These are phyloP conservation scores for Antidorcas marsupialis DNA, from an alignment of 2,113 vertebrate genomes.

Conservation along the genomic window DNA sequence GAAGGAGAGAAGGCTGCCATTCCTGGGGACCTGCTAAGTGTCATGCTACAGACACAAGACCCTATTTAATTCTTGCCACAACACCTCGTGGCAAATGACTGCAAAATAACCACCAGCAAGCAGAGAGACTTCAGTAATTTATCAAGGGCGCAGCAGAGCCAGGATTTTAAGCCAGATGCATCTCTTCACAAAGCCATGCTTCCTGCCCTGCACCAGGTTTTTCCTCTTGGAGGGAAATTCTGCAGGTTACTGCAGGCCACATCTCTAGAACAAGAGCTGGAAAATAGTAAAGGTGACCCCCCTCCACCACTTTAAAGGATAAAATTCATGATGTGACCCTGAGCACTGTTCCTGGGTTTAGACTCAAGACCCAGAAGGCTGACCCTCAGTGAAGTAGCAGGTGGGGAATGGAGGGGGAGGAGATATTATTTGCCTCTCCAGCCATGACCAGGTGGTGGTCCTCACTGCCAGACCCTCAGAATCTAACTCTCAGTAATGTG, in stretches of 20 bases:
- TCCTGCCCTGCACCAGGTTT: accelerated
- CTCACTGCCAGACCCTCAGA: background rate
- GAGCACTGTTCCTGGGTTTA: background rate
- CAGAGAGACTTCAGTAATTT: background rate
- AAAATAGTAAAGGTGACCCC: background rate
- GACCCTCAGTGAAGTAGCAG: background rate
- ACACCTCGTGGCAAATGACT: background rate
- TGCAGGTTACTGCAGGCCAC: background rate
- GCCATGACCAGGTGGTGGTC: background rate
- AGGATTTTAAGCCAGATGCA: background rate
- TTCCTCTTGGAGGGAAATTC: background rate
- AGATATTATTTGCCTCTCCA: background rate
- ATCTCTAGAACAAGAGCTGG: background rate
- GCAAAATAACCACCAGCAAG: background rate
- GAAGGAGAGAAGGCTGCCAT: background rate
- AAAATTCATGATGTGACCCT: background rate
- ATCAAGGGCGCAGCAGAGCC: background rate
- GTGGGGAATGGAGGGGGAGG: accelerated
- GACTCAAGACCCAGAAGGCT: background rate
- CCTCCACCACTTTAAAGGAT: background rate
- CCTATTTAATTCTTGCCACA: background rate
- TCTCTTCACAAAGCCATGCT: background rate
- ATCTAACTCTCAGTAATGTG: background rate
- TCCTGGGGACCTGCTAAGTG: accelerated
- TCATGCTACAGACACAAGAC: background rate